These are phyloP conservation scores for Rhynchophorus ferrugineus DNA, from an alignment of 1,140 invertebrate genomes.

Conservation along the genomic window DNA sequence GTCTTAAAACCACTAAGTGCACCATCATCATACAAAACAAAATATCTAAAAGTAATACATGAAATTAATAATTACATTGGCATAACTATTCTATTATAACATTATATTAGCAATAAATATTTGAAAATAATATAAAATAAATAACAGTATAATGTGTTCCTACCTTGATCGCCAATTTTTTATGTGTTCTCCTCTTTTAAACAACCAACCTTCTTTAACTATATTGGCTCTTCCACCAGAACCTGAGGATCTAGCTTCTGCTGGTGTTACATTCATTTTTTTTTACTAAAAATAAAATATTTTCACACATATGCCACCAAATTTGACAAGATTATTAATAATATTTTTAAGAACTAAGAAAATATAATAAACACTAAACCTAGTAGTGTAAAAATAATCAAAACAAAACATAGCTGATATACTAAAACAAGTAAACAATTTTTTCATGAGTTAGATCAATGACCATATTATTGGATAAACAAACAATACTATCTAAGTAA, in stretches of 20 bases:
- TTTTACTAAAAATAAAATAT: constrained; percentile 7
- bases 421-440: too few relatives aligned
- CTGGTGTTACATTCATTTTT: constrained; percentile 12
- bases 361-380: too few relatives aligned
- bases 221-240: constrained; percentile 36
- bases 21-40: constrained; percentile 89
- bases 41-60: constrained; percentile 54
- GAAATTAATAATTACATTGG: background rate
- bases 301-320: too few relatives aligned
- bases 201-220: constrained; percentile 77
- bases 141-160: background rate
- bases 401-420: too few relatives aligned
- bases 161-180: constrained; percentile 89
- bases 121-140: too few relatives aligned
- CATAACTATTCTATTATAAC: background rate
- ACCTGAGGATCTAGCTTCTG: constrained; percentile 10
- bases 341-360: too few relatives aligned
- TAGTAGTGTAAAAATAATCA: too few relatives aligned
- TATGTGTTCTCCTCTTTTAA: constrained; percentile 84
- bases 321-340: too few relatives aligned
- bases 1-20: constrained; percentile 88
- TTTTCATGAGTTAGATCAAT: too few relatives aligned
- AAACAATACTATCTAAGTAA: too few relatives aligned
- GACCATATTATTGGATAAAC: too few relatives aligned
- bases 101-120: background rate